Percentiles rank a stretch among this genome's conserved stretches.
Evolutionary conservation across 2,888 invertebrate species (phyloP).

Genomic region (Epirrhoe alternata): DNA sequence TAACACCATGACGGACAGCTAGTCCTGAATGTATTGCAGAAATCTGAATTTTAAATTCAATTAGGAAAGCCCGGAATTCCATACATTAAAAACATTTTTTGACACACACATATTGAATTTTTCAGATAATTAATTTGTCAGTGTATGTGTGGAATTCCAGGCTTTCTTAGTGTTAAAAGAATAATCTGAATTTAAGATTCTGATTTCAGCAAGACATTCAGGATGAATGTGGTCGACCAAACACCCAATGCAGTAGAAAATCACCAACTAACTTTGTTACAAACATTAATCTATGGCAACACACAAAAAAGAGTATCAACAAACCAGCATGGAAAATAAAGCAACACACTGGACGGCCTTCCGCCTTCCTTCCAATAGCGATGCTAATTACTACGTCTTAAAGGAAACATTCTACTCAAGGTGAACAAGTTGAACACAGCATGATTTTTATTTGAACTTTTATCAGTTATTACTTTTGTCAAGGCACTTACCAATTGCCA

Average conservation of each 20-base stretch:
- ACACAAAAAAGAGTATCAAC: constrained; percentile 33
- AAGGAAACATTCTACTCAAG: constrained; percentile 78
- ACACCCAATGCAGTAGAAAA: constrained; percentile 3
- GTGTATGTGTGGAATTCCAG: too few species aligned
- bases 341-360: constrained; percentile 68
- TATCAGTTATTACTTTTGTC: constrained; percentile 29
- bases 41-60: too few species aligned
- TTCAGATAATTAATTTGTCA: too few species aligned
- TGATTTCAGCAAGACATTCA: too few species aligned
- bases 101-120: too few species aligned
- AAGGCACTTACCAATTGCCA: constrained; percentile 92
- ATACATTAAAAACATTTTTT: too few species aligned
- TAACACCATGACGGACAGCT: too few species aligned
- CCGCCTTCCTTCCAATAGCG: constrained; percentile 63
- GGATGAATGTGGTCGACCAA: too few species aligned
- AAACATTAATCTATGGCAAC: not conserved
- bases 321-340: constrained; percentile 48
- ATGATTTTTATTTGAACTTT: constrained; percentile 33
- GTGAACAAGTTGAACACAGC: constrained; percentile 56
- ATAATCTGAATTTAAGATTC: too few species aligned
- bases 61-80: too few species aligned
- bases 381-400: constrained; percentile 70
- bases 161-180: too few species aligned
- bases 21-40: too few species aligned
- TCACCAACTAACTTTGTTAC: not conserved